phyloP scores from a whole-genome alignment of 1,140 invertebrate genomes.

The Oreohelix idahoensis region DNA sequence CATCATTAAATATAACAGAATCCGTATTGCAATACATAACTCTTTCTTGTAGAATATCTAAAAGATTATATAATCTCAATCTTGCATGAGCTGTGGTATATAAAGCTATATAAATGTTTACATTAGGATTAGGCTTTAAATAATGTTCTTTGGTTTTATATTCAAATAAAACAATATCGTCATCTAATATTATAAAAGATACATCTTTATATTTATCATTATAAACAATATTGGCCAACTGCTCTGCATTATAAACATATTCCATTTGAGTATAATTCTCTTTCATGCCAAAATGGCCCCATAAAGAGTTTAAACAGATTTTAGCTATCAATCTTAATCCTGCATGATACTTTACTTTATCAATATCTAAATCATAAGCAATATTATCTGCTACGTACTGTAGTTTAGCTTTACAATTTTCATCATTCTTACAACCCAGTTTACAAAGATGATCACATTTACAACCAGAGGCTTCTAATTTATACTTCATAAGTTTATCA shows the following conservation, averaged over 20 bases:
- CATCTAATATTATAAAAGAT: constrained; percentile 4
- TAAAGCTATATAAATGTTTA: background rate
- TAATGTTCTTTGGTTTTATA: constrained; percentile 1
- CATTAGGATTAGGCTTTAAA: background rate
- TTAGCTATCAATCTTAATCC: background rate
- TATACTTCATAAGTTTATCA: background rate
- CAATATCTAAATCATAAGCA: background rate
- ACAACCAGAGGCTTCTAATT: background rate
- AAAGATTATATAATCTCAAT: background rate
- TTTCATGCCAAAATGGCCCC: background rate
- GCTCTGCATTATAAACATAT: background rate
- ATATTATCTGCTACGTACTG: no score
- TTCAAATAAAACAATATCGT: background rate
- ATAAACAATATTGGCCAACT: background rate
- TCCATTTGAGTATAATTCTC: background rate
- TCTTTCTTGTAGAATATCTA: constrained; percentile 5
- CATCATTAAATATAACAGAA: constrained; percentile 10
- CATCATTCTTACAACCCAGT: background rate
- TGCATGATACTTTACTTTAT: background rate
- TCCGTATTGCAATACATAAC: background rate
- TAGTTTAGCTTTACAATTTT: no score
- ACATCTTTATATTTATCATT: constrained; percentile 10
- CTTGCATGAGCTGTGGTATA: background rate
- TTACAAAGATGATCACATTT: background rate
- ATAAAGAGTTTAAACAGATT: background rate